Percentiles rank a stretch among this genome's conserved stretches.
Evolutionary conservation across 2,113 vertebrate species (phyloP).

Genomic region (Gasterosteus aculeatus): DNA sequence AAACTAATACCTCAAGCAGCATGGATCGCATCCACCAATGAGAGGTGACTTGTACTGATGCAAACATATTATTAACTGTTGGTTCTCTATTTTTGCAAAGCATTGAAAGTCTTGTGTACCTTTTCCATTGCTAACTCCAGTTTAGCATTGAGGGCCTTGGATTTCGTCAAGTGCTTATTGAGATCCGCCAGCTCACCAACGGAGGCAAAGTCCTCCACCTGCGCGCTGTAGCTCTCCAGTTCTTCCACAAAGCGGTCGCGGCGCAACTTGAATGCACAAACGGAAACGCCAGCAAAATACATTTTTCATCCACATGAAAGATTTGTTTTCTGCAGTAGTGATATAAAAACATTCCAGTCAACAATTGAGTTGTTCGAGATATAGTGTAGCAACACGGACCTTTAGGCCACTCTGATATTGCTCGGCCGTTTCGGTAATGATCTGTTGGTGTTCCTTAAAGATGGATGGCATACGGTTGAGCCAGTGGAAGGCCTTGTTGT

Average conservation of each 20-base stretch:
- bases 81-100: neutral
- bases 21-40: neutral
- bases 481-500: constrained; percentile 85
- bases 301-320: neutral
- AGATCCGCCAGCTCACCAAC: constrained; percentile 84
- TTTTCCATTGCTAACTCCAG: constrained; percentile 85
- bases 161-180: constrained; percentile 86
- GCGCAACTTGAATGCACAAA: constrained; percentile 74
- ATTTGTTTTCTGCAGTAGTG: neutral
- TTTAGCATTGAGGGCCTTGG: constrained; percentile 83
- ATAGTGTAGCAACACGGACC: constrained; percentile 71
- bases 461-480: constrained; percentile 83
- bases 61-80: neutral
- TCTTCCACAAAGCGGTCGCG: constrained; percentile 86
- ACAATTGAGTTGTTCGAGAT: neutral
- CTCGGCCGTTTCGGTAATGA: constrained; percentile 81
- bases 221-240: constrained; percentile 82
- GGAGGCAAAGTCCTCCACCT: constrained; percentile 83
- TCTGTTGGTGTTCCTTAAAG: constrained; percentile 85
- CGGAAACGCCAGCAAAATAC: neutral
- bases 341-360: neutral
- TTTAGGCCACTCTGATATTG: constrained; percentile 87
- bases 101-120: constrained; percentile 68
- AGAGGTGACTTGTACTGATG: neutral
- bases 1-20: neutral